Evolutionary conservation across 2,888 invertebrate species (phyloP).

Genomic region (Euclidia mi): DNA sequence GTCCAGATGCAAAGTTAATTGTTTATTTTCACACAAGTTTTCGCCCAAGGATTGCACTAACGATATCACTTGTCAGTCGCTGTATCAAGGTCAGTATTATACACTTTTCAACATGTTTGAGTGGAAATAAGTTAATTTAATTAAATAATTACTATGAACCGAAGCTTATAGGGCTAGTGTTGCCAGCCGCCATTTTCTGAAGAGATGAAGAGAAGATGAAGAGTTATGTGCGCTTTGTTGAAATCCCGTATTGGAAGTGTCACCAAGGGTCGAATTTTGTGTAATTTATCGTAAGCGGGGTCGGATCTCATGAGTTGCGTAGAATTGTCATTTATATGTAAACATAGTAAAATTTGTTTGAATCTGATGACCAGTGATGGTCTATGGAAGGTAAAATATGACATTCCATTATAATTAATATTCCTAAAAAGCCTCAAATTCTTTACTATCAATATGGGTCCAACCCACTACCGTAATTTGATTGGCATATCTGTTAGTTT

Average conservation of each 20-base stretch:
- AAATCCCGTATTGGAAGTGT: slow-evolving; percentile 16
- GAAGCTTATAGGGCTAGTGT: no score
- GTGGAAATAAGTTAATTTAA: no score
- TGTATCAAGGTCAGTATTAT: no score
- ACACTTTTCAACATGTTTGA: no score
- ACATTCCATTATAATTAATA: slow-evolving; percentile 36
- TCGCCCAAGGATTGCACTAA: no score
- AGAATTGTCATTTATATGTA: slow-evolving; percentile 29
- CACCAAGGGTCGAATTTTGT: slow-evolving; percentile 31
- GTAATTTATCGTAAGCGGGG: slow-evolving; percentile 25
- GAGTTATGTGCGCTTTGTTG: slow-evolving; percentile 15
- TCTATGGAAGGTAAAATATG: slow-evolving; percentile 20
- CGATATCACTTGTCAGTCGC: no score
- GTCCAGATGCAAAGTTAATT: no score
- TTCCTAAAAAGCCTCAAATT: slow-evolving; percentile 29
- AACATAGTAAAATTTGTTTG: slow-evolving; percentile 21
- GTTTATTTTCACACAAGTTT: no score
- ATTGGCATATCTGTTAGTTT: slow-evolving; percentile 3
- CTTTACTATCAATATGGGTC: slow-evolving; percentile 13
- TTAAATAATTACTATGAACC: no score
- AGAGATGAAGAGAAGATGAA: no score
- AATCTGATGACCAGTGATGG: slow-evolving; percentile 18
- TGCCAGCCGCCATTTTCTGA: no score
- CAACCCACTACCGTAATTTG: background rate
- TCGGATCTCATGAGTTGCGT: slow-evolving; percentile 10